phyloP scores from a whole-genome alignment of 2,888 invertebrate genomes.

The Ophion ventricosus region DNA sequence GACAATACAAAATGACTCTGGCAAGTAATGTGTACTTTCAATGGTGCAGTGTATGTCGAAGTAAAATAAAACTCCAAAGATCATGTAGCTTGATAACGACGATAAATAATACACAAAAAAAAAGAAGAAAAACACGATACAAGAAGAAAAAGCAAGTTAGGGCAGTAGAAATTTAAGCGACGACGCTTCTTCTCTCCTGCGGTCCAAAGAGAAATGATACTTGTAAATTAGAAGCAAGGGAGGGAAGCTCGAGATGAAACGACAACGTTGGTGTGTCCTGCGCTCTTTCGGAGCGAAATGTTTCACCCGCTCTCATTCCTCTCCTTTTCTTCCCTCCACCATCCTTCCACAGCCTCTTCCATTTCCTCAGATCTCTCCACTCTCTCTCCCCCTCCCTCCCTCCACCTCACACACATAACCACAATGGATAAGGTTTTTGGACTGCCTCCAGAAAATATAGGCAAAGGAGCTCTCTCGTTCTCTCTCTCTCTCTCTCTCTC shows the following conservation, averaged over 20 bases:
- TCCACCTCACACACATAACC: slow-evolving; percentile 65
- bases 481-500: slow-evolving; percentile 28
- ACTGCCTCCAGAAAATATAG: slow-evolving; percentile 82
- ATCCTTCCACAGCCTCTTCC: slow-evolving; percentile 43
- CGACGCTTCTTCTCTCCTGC: slow-evolving; percentile 37
- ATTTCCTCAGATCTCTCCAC: slow-evolving; percentile 61
- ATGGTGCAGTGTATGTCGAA: slow-evolving; percentile 9
- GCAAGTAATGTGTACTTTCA: background rate
- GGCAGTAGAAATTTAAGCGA: slow-evolving; percentile 50
- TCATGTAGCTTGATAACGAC: background rate
- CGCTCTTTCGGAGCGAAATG: slow-evolving; percentile 70
- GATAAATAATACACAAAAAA: slow-evolving; percentile 12
- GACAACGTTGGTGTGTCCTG: slow-evolving; percentile 67
- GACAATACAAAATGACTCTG: background rate
- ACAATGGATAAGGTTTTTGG: slow-evolving; percentile 82
- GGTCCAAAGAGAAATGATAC: slow-evolving; percentile 71
- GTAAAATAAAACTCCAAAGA: background rate
- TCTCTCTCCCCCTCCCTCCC: slow-evolving; percentile 3
- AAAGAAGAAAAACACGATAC: slow-evolving; percentile 38
- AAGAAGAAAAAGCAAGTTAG: slow-evolving; percentile 33
- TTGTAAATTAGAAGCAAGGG: slow-evolving; percentile 74
- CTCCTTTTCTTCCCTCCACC: slow-evolving; percentile 51
- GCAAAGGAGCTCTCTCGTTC: slow-evolving; percentile 58
- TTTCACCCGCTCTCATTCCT: slow-evolving; percentile 49
- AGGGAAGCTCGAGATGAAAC: slow-evolving; percentile 53